Percentiles rank a stretch among this genome's conserved stretches.
phyloP scores from a whole-genome alignment of 2,888 invertebrate species.

The Sicus ferrugineus region DNA sequence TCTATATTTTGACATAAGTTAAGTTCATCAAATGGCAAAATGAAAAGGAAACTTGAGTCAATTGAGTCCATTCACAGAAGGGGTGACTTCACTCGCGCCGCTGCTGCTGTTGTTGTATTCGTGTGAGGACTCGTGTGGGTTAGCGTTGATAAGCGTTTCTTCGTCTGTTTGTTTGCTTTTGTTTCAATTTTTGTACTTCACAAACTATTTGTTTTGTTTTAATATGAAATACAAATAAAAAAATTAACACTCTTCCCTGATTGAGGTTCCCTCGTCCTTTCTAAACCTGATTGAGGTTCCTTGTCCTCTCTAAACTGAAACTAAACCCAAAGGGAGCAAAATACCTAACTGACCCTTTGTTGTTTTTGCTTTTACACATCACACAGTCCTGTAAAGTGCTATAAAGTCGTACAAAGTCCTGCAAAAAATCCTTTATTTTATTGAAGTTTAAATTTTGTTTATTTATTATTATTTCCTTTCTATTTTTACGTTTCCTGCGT shows the following conservation, averaged over 20 bases:
- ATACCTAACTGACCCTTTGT: not conserved
- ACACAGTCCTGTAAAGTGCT: not conserved
- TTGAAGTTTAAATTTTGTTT: not conserved
- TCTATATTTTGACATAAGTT: constrained; percentile 48
- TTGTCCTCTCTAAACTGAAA: not conserved
- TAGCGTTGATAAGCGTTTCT: constrained; percentile 29
- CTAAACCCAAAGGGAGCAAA: not conserved
- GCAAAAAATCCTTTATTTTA: not conserved
- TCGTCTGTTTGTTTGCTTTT: constrained; percentile 19
- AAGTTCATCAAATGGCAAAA: constrained; percentile 42
- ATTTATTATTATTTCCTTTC: constrained; percentile 6
- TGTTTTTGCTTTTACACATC: constrained; percentile 15
- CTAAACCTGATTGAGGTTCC: not conserved
- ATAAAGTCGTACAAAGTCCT: not conserved
- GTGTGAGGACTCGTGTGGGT: constrained; percentile 11
- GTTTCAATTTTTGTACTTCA: constrained; percentile 13
- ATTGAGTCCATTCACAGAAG: constrained; percentile 37
- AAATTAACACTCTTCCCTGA: no score
- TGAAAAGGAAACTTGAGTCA: constrained; percentile 40
- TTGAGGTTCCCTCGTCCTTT: not conserved
- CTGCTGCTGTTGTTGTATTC: constrained; percentile 10
- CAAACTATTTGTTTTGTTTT: constrained; percentile 23
- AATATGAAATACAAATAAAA: constrained; percentile 12
- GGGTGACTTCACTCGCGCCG: constrained; percentile 35
- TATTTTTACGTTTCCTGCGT: constrained; percentile 19